Evolutionary conservation across 2,888 invertebrate genomes (phyloP).

Genomic region (Lymantria dispar): DNA sequence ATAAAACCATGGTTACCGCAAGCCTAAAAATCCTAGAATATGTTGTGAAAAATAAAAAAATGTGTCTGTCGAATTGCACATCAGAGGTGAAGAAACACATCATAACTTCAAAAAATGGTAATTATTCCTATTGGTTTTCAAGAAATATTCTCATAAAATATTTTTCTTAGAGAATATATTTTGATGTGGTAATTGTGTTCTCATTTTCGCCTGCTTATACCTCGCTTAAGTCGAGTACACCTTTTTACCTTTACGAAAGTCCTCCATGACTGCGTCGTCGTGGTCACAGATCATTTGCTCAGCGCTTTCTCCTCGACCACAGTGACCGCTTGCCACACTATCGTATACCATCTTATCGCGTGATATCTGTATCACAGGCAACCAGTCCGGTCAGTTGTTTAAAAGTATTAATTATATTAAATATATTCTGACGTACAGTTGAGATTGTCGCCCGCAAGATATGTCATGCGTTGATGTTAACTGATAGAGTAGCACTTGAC

Average conservation of each 20-base stretch:
- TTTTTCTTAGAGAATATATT: too few relatives aligned
- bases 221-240: too few relatives aligned
- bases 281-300: slow-evolving; percentile 42
- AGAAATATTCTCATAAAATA: too few relatives aligned
- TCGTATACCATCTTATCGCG: background rate
- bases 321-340: slow-evolving; percentile 18
- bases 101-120: too few relatives aligned
- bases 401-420: background rate
- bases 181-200: too few relatives aligned
- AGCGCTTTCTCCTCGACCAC: slow-evolving; percentile 41
- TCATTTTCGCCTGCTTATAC: too few relatives aligned
- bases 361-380: background rate
- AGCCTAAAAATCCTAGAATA: too few relatives aligned
- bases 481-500: background rate
- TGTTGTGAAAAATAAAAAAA: too few relatives aligned
- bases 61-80: too few relatives aligned
- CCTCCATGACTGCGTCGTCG: slow-evolving; percentile 18
- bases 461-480: background rate
- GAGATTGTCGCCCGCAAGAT: background rate
- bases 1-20: too few relatives aligned
- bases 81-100: too few relatives aligned
- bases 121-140: too few relatives aligned
- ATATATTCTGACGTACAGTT: background rate
- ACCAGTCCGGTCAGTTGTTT: background rate
- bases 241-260: slow-evolving; percentile 22